A percentile compares a stretch with the other conserved stretches of the same genome.
Conservation (phyloP, 1,140 invertebrate species). For the Drosophila bocki region DNA sequence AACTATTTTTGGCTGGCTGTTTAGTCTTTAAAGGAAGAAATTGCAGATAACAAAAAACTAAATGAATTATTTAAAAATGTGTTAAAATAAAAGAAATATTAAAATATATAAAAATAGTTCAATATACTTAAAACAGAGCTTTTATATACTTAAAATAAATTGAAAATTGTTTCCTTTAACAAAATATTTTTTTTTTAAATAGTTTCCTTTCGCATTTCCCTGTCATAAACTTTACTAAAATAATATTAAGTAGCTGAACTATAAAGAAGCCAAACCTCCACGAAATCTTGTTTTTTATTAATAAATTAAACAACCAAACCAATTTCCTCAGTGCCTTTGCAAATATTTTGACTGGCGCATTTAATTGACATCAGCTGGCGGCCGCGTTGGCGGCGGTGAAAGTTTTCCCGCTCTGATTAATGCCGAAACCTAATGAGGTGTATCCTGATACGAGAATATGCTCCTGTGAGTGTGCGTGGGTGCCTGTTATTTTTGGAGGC, state of each 20-base stretch:
- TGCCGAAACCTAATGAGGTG: constrained; percentile 73
- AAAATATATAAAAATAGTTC: no score
- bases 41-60: not conserved
- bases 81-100: no score
- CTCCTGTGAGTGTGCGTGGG: constrained; percentile 7
- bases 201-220: no score
- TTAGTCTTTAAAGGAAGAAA: not conserved
- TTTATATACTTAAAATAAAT: no score
- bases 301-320: rapidly evolving
- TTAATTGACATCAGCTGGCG: constrained; percentile 64
- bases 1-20: constrained; percentile 40
- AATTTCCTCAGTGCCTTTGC: constrained; percentile 6
- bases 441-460: constrained; percentile 58
- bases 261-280: no score
- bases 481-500: constrained; percentile 52
- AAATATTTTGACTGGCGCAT: constrained; percentile 63
- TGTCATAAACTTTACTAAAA: no score
- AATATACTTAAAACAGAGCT: no score
- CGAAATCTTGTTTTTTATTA: no score
- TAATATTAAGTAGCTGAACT: no score
- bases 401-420: constrained; percentile 61
- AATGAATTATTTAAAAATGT: no score
- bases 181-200: no score
- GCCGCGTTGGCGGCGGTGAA: constrained; percentile 2
- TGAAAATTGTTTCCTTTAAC: no score